These are phyloP conservation scores for Cerceris ruficornis DNA, from an alignment of 2,888 invertebrate genomes.

Conservation along the genomic window DNA sequence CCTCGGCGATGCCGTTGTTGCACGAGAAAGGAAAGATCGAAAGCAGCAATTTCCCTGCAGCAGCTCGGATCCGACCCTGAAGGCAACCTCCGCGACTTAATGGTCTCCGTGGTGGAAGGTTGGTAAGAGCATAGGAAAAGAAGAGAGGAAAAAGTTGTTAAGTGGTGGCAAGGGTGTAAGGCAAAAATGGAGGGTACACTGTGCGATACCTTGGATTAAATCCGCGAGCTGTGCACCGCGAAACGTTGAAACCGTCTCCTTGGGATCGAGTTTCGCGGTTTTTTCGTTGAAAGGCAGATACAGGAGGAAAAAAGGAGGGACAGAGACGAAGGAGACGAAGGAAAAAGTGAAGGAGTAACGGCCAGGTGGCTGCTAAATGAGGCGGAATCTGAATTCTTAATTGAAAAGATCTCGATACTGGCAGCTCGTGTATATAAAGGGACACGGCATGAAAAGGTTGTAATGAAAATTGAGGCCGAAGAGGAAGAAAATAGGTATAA, in stretches of 20 bases:
- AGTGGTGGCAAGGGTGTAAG: slow-evolving; percentile 53
- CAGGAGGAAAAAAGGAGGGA: slow-evolving; percentile 18
- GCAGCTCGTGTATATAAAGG: background rate
- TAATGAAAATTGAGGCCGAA: slow-evolving; percentile 37
- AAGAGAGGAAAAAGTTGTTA: slow-evolving; percentile 44
- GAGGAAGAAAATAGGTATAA: slow-evolving; percentile 19
- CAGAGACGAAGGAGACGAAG: background rate
- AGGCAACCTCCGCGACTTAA: slow-evolving; percentile 43
- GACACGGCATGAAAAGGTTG: slow-evolving; percentile 9
- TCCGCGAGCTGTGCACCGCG: slow-evolving; percentile 36
- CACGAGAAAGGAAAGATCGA: background rate
- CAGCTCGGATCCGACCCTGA: slow-evolving; percentile 30
- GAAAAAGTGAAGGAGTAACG: background rate
- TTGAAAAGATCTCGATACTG: slow-evolving; percentile 53
- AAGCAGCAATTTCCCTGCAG: background rate
- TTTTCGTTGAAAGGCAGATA: slow-evolving; percentile 21
- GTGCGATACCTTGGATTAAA: slow-evolving; percentile 56
- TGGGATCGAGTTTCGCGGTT: slow-evolving; percentile 42
- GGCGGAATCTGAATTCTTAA: slow-evolving; percentile 35
- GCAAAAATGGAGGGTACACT: slow-evolving; percentile 37
- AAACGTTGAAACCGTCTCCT: slow-evolving; percentile 51
- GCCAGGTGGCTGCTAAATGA: slow-evolving; percentile 21
- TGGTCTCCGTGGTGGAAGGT: slow-evolving; percentile 40
- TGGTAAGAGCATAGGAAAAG: slow-evolving; percentile 22
- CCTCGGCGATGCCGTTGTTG: background rate